phyloP scores from a whole-genome alignment of 37 sponge, comb jelly and placozoan species.

The Chondrilla cf. caribensis region DNA sequence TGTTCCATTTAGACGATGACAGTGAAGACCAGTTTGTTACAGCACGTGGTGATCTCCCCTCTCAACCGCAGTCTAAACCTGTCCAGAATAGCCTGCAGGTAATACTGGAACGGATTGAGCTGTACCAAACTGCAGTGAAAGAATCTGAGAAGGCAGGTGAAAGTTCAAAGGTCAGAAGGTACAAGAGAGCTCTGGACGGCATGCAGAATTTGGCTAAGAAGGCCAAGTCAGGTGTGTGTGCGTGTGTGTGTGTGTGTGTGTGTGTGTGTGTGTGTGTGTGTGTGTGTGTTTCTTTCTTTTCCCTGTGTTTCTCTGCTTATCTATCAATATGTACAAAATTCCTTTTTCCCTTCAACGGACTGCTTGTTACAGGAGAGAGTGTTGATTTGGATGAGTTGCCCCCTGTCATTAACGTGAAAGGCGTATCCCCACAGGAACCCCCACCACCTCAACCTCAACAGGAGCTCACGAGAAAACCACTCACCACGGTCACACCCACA shows the following conservation, averaged over 20 bases:
- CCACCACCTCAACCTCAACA: no score
- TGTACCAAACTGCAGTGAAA: constrained; percentile 53
- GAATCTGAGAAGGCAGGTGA: constrained; percentile 53
- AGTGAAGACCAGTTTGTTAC: constrained; percentile 7
- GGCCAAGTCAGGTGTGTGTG: constrained; percentile 21
- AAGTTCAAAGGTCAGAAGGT: constrained; percentile 60
- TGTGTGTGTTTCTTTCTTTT: constrained; percentile 5
- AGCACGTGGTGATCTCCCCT: background rate
- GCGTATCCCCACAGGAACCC: background rate
- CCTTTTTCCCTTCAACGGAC: no score
- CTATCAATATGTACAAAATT: no score
- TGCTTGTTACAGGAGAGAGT: background rate
- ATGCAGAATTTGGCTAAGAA: constrained; percentile 31
- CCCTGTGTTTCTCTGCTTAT: background rate
- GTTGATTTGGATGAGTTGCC: constrained; percentile 6
- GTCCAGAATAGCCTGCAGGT: background rate
- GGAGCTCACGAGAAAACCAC: background rate
- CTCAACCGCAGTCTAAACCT: background rate
- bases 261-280: background rate
- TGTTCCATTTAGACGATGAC: background rate
- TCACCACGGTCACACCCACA: background rate
- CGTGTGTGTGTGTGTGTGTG: background rate
- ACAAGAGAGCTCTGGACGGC: constrained; percentile 52
- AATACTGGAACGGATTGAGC: constrained; percentile 34
- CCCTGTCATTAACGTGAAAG: background rate